Evolutionary conservation across 2,797 vertebrate genomes (phyloP).

Genomic region (Eulemur albifrons): DNA sequence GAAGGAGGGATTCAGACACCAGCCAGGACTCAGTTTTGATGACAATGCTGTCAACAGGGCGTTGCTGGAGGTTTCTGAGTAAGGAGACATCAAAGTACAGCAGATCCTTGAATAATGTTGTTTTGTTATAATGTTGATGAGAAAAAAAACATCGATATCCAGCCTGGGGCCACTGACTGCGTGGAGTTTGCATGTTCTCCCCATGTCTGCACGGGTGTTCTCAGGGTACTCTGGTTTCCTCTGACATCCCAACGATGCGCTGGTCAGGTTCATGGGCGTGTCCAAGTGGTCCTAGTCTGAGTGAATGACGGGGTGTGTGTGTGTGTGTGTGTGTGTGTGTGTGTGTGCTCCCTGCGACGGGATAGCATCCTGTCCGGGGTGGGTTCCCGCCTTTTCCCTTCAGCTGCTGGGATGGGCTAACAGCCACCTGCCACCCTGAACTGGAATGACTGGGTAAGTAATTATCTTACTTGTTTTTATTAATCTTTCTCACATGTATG

Average conservation of each 20-base stretch:
- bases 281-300: neutral
- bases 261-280: neutral
- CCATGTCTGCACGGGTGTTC: neutral
- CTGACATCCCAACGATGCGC: neutral
- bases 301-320: neutral
- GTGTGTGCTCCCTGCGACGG: neutral
- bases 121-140: neutral
- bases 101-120: neutral
- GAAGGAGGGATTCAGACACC: neutral
- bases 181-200: neutral
- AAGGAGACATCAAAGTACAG: neutral
- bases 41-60: neutral
- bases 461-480: neutral
- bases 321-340: neutral
- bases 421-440: neutral
- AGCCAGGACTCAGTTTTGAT: neutral
- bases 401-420: neutral
- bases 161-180: neutral
- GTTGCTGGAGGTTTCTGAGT: neutral
- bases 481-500: neutral
- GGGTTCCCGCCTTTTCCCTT: neutral
- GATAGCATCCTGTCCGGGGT: neutral
- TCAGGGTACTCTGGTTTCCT: neutral
- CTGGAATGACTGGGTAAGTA: neutral
- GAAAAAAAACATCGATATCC: neutral